Base-by-base conservation (phyloP, 1,140 invertebrate species). In the Drosophila serrata region DNA sequence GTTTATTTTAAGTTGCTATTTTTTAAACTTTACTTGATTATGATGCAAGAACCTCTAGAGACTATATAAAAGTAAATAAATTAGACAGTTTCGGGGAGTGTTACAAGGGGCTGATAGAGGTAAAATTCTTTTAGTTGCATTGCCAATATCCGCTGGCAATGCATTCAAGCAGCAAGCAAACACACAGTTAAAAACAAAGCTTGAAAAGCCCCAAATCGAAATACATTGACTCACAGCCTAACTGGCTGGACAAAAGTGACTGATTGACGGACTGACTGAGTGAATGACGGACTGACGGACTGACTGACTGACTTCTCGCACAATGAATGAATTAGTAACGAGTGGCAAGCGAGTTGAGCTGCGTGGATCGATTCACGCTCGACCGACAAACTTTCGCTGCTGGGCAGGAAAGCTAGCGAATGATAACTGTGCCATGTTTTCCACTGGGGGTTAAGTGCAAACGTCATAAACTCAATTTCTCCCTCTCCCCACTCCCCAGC, bases 391-490 rank as follows among this genome's bases (percentile, higher is more conserved):
- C 74, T 76, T 76, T 53, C 74, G 60, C 57, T 55, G 51, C 24
- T 48, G 49, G 62, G 40, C 64, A 27, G 65, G 58, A 33, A 33
- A 46, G 51, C 42, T 29, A 72, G 35, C 58, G 43, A 79, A 72
- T 81, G 76, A 86, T 87, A 86, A 86, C 82, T 86, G 82, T 86
- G 82, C 84, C 82, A 86, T 58, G 82, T 68, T 58, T 68, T 74
- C 46, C 56, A 55, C 45, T 48, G 70, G 79, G 79, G 82, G 82
- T 76, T 86, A 87, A 86, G 82, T 82, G 82, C 82, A 86, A 82
- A 73, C 82, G 82, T 86, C 82, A 86, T 86, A 86, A 86, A 82
- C 82, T 79, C 79, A 76, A 85, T 65, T 82, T 85, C 82, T 65
- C 68, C 69, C 37, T 19, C 37, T 55, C 56, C 56, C 29, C 40